Evolutionary conservation across 2,888 invertebrate species (phyloP), one percentile per base, ranked within the genome.

Genomic region (Drosophila nigricruria): DNA sequence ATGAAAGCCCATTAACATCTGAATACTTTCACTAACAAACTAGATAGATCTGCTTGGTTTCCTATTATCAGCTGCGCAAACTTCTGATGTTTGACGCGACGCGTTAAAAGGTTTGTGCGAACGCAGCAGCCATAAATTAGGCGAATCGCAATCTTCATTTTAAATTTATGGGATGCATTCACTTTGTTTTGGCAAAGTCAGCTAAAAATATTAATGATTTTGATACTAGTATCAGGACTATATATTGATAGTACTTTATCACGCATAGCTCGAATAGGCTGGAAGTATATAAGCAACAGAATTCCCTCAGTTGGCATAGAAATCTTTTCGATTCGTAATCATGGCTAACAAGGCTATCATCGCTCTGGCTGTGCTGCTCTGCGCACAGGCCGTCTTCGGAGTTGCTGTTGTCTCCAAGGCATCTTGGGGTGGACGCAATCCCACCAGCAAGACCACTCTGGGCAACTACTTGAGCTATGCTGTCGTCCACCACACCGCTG

Each of bases 391-490:
- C 62, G 80, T 74, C 42, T 58, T 70, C 30, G 77, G 77, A 27
- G 77, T 83, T 3, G 67, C 25, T 47, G 83, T 89, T 10, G 69
- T 86, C 47, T 67, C 57, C 49, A 89, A 88, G 58, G 23, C 79
- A 0, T 32, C 74, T 30, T 91, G 90, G 89, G 83, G 82, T 14
- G 90, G 72, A 85, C 32, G 93, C 91, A 30, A 63, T 8, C 66
- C 90, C 27, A 74, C 5, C 1, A 58, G 69, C 45, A 81, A 71
- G 59, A 59, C 56, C 10, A 38, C 67, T 2, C 58, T 90, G 47
- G 71, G 58, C 34, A 82, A 64, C 23, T 61, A 66, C 32, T 53
- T 89, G 43, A 43, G 53, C 63, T 90, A 82, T 34, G 81, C 75
- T 6, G 74, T 89, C 6, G 71, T 91, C 25, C 89, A 91, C 56